Percentiles rank a stretch among this genome's conserved stretches.
phyloP scores from a whole-genome alignment of 2,113 vertebrate genomes.

The Atrichornis clamosus region DNA sequence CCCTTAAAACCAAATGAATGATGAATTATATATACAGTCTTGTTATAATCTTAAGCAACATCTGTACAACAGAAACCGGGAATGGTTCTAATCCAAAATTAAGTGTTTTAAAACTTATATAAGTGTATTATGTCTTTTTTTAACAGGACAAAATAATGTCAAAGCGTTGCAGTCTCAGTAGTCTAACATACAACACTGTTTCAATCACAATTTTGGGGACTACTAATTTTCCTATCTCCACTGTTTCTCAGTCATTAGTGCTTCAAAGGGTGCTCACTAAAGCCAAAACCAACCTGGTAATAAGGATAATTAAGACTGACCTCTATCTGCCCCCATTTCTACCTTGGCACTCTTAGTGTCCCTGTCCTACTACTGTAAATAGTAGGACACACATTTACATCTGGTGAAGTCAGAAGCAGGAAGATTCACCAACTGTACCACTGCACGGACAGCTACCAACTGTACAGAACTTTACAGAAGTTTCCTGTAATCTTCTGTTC shows the following conservation, averaged over 20 bases:
- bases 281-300: not conserved
- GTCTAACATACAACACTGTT: not conserved
- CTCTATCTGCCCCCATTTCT: not conserved
- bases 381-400: not conserved
- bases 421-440: not conserved
- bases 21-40: not conserved
- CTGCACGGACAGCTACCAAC: not conserved
- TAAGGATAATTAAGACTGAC: not conserved
- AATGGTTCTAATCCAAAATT: not conserved
- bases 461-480: not conserved
- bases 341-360: not conserved
- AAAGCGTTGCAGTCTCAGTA: not conserved
- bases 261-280: not conserved
- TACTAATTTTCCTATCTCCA: not conserved
- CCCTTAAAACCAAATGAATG: not conserved
- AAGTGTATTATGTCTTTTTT: not conserved
- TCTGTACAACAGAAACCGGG: not conserved
- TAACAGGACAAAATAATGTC: not conserved
- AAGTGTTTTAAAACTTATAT: not conserved
- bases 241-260: not conserved
- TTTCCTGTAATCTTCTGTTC: not conserved
- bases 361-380: not conserved
- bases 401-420: not conserved
- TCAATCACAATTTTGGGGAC: not conserved
- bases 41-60: not conserved